These are phyloP conservation scores for Varecia variegata DNA, from an alignment of 2,797 vertebrate species.

Conservation along the genomic window DNA sequence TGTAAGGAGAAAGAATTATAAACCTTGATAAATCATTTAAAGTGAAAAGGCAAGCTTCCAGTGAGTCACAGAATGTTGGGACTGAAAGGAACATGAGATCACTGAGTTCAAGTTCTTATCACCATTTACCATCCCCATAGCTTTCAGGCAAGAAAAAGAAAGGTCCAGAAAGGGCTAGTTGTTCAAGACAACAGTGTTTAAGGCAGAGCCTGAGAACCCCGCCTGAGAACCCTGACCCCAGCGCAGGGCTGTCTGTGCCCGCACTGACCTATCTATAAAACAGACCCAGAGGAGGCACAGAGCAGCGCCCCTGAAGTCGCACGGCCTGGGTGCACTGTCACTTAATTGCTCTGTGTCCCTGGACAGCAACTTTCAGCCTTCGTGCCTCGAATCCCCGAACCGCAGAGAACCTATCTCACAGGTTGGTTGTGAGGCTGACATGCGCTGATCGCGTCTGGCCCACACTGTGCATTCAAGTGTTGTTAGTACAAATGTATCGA, in stretches of 20 bases:
- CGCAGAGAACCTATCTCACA: neutral
- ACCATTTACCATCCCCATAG: neutral
- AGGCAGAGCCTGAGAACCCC: accelerated
- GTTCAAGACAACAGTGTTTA: neutral
- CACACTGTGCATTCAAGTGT: neutral
- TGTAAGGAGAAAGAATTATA: neutral
- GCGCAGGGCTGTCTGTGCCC: accelerated
- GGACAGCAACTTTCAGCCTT: neutral
- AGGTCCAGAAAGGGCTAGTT: neutral
- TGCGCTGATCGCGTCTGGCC: accelerated
- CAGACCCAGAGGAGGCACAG: neutral
- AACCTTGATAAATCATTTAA: neutral
- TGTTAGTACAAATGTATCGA: neutral
- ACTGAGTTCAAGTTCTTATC: neutral
- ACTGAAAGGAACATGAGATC: neutral
- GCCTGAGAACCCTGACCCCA: neutral
- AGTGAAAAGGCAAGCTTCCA: neutral
- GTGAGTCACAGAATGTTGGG: neutral
- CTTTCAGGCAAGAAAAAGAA: neutral
- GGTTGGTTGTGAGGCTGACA: neutral
- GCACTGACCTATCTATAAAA: accelerated
- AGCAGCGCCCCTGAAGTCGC: neutral
- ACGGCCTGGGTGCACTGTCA: no score
- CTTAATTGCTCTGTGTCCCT: neutral
- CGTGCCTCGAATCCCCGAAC: neutral